Evolutionary conservation across 2,113 vertebrate genomes (phyloP).

Genomic region (Sarotherodon lohbergeri): DNA sequence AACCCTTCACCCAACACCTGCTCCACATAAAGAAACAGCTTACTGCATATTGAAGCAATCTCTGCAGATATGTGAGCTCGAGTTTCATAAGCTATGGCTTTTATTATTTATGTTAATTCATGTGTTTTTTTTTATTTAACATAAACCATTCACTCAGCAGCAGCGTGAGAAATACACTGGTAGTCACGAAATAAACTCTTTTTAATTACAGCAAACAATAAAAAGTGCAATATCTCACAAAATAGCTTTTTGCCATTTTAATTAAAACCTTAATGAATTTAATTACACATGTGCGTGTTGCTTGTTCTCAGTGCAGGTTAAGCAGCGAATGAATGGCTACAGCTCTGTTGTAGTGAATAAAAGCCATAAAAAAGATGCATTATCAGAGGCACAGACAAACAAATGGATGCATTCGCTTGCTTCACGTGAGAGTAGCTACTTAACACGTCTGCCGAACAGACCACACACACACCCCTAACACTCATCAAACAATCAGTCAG

Average conservation of each 20-base stretch:
- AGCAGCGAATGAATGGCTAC: not conserved
- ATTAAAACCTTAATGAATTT: not conserved
- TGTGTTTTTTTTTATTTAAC: not conserved
- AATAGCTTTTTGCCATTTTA: not conserved
- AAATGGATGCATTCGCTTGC: not conserved
- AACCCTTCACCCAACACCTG: not conserved
- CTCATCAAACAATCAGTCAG: slow-evolving; percentile 39
- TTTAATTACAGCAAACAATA: not conserved
- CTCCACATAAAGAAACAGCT: not conserved
- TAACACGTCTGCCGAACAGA: slow-evolving; percentile 34
- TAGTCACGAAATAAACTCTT: not conserved
- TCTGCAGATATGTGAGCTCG: not conserved
- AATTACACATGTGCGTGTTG: not conserved
- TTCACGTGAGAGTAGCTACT: slow-evolving; percentile 40
- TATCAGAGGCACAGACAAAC: not conserved
- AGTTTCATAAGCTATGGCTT: not conserved
- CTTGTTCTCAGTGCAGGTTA: not conserved
- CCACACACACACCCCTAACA: slow-evolving; percentile 38
- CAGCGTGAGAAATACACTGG: not conserved
- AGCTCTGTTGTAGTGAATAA: not conserved
- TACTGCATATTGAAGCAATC: not conserved
- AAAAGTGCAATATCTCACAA: not conserved
- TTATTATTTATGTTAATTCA: not conserved
- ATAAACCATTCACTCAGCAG: not conserved
- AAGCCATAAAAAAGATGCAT: not conserved